Conservation (phyloP, 2,888 invertebrate genomes). For the Lordiphosa andalusiaca region DNA sequence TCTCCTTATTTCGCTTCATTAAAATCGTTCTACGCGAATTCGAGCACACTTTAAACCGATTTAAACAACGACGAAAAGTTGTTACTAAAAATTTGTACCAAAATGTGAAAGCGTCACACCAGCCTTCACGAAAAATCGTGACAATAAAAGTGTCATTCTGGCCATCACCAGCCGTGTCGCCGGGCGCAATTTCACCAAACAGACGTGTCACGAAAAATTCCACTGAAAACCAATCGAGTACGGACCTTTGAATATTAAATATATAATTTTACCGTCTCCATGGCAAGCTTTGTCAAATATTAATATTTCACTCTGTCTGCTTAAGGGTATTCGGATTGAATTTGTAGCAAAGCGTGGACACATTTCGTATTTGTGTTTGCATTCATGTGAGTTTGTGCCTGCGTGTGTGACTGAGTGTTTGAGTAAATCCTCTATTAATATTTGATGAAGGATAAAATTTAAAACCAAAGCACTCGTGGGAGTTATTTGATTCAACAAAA, state of each 20-base stretch:
- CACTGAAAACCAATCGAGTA: too few species aligned
- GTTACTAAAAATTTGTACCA: too few species aligned
- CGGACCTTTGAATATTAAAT: not conserved
- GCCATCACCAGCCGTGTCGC: too few species aligned
- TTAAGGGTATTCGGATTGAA: conserved; percentile 20
- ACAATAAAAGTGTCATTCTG: too few species aligned
- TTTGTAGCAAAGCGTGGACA: conserved; percentile 16
- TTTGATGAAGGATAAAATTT: conserved; percentile 52
- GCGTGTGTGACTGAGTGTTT: conserved; percentile 14
- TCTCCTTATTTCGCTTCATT: too few species aligned
- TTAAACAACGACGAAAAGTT: too few species aligned
- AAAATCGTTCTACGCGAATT: too few species aligned
- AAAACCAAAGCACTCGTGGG: conserved; percentile 29
- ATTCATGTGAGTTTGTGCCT: conserved; percentile 6
- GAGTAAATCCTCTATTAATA: conserved; percentile 43
- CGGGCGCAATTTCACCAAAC: too few species aligned
- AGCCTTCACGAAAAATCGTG: too few species aligned
- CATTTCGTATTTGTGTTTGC: conserved; percentile 12
- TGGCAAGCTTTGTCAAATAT: not conserved
- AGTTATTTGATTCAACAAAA: conserved; percentile 5
- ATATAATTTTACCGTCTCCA: not conserved
- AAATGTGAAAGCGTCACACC: too few species aligned
- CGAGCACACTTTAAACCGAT: too few species aligned
- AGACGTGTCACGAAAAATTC: too few species aligned
- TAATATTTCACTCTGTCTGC: not conserved